phyloP scores from a whole-genome alignment of 2,888 invertebrate genomes.

The Pollenia labialis region DNA sequence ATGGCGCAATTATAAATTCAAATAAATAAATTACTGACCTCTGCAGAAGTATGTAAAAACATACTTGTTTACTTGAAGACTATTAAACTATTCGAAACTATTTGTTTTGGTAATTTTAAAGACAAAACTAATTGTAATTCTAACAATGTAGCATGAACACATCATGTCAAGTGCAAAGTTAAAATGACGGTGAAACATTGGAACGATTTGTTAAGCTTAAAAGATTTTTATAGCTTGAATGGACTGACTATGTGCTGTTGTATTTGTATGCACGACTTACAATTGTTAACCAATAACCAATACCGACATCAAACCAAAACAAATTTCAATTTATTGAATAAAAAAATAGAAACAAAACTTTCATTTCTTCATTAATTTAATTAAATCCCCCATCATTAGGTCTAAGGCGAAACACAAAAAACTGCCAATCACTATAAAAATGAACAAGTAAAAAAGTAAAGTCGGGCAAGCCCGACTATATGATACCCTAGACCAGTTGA shows the following conservation, averaged over 20 bases:
- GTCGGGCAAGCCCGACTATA: too few species aligned
- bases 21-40: background rate
- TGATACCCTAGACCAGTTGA: too few species aligned
- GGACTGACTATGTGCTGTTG: background rate
- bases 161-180: constrained; percentile 68
- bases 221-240: background rate
- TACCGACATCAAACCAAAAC: constrained; percentile 11
- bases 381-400: constrained; percentile 25
- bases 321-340: constrained; percentile 10
- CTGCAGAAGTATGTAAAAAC: background rate
- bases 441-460: background rate
- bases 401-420: background rate
- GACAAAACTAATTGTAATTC: constrained; percentile 37
- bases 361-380: constrained; percentile 67
- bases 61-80: background rate
- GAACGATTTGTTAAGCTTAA: background rate
- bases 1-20: constrained; percentile 6
- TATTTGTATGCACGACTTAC: constrained; percentile 35
- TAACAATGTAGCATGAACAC: constrained; percentile 31
- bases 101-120: background rate
- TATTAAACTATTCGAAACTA: background rate
- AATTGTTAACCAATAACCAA: constrained; percentile 54
- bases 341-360: constrained; percentile 54
- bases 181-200: constrained; percentile 21
- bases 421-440: constrained; percentile 6